Conservation (phyloP, 2,888 invertebrate species). For the Keiferia lycopersicella region DNA sequence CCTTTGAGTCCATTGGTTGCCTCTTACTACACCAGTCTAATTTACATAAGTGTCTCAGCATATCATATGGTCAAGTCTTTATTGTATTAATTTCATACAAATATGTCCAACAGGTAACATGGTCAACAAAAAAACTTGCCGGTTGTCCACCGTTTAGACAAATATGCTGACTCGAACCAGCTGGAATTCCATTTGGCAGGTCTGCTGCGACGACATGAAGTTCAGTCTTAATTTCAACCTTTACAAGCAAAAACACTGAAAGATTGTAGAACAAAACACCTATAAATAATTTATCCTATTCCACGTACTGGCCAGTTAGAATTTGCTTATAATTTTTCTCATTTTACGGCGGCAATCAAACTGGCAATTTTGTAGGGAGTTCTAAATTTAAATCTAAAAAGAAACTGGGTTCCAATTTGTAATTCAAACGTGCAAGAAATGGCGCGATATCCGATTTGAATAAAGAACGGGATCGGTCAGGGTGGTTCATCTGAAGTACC, state of each 20-base stretch:
- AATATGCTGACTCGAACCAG: no score
- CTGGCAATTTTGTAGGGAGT: slow-evolving; percentile 68
- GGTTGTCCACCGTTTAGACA: no score
- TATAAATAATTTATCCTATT: slow-evolving; percentile 11
- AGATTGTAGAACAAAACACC: slow-evolving; percentile 7
- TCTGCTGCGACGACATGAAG: no score
- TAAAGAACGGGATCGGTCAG: slow-evolving; percentile 41
- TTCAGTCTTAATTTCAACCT: no score
- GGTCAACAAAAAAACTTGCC: no score
- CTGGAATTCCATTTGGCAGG: no score
- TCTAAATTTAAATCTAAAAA: slow-evolving; percentile 69
- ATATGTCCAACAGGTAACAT: no score
- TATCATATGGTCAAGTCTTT: no score
- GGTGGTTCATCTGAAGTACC: neutral
- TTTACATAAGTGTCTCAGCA: no score
- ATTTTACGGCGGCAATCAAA: slow-evolving; percentile 65
- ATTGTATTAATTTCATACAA: no score
- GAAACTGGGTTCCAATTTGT: slow-evolving; percentile 74
- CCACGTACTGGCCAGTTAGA: slow-evolving; percentile 2
- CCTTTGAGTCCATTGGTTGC: no score
- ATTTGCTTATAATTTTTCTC: slow-evolving; percentile 3
- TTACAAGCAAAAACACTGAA: slow-evolving; percentile 35
- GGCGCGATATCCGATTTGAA: slow-evolving; percentile 70
- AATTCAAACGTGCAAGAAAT: slow-evolving; percentile 75
- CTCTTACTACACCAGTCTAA: no score